phyloP scores from a whole-genome alignment of 2,888 invertebrate species.

The Mesorhabditis belari region DNA sequence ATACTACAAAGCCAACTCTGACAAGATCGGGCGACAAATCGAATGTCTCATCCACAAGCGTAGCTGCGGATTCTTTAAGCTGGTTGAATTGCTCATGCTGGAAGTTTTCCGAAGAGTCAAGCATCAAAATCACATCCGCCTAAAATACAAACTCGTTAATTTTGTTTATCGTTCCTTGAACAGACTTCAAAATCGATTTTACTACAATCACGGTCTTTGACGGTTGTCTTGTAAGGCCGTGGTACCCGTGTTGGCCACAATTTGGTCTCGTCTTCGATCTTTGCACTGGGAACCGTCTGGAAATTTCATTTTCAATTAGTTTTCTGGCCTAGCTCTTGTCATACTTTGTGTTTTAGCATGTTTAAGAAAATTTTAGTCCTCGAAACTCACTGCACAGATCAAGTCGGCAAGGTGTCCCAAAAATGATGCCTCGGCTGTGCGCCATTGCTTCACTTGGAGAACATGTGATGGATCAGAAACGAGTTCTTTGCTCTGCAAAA shows the following conservation, averaged over 20 bases:
- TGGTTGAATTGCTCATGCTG: constrained; percentile 34
- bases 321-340: too few species aligned
- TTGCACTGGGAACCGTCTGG: not conserved
- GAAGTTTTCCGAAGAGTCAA: constrained; percentile 51
- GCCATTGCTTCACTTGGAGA: constrained; percentile 38
- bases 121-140: constrained; percentile 44
- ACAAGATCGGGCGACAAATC: constrained; percentile 49
- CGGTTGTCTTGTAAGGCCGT: constrained; percentile 1
- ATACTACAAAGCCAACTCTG: constrained; percentile 47
- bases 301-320: not conserved
- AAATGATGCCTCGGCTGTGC: constrained; percentile 36
- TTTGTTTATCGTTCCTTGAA: not conserved
- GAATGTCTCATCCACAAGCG: constrained; percentile 47
- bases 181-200: constrained; percentile 32
- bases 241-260: constrained; percentile 19
- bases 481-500: too few species aligned
- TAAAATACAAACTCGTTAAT: constrained; percentile 1
- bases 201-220: constrained; percentile 17
- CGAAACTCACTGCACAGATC: constrained; percentile 39
- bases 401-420: constrained; percentile 44
- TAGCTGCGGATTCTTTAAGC: constrained; percentile 45
- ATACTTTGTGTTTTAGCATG: too few species aligned
- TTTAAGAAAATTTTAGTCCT: too few species aligned
- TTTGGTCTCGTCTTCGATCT: not conserved
- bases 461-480: constrained; percentile 22